These are phyloP conservation scores for Lycocerus yunnanus DNA, from an alignment of 2,888 invertebrate genomes.

Conservation along the genomic window DNA sequence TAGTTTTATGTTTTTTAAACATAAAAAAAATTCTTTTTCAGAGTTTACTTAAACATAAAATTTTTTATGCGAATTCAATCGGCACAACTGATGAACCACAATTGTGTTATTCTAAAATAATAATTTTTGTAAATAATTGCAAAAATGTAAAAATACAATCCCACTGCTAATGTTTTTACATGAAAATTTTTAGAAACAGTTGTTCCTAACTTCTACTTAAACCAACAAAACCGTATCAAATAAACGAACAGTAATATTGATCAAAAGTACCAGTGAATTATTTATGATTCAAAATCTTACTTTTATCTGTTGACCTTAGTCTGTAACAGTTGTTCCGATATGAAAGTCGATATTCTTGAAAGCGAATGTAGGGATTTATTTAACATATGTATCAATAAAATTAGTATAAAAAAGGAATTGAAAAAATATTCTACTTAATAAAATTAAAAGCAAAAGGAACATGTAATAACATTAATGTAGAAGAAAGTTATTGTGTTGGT, in stretches of 20 bases:
- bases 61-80: not conserved
- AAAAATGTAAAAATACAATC: not conserved
- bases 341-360: not conserved
- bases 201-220: not conserved
- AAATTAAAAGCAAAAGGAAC: not conserved
- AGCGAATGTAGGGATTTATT: not conserved
- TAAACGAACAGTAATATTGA: not conserved
- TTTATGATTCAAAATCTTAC: slow-evolving; percentile 1
- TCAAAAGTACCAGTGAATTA: not conserved
- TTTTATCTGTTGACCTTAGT: slow-evolving; percentile 3
- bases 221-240: not conserved
- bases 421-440: not conserved
- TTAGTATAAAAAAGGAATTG: not conserved
- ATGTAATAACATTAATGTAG: not conserved
- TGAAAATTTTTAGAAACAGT: not conserved
- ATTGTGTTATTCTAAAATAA: too few relatives aligned
- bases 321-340: slow-evolving; percentile 1
- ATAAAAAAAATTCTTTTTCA: not conserved
- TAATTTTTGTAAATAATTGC: not conserved
- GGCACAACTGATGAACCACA: too few relatives aligned
- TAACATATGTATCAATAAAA: not conserved
- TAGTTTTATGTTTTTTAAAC: not conserved
- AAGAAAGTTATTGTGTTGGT: slow-evolving; percentile 29
- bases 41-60: not conserved
- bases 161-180: not conserved